Conservation (phyloP, 2,113 vertebrate genomes). For the Sisor rabdophorus region DNA sequence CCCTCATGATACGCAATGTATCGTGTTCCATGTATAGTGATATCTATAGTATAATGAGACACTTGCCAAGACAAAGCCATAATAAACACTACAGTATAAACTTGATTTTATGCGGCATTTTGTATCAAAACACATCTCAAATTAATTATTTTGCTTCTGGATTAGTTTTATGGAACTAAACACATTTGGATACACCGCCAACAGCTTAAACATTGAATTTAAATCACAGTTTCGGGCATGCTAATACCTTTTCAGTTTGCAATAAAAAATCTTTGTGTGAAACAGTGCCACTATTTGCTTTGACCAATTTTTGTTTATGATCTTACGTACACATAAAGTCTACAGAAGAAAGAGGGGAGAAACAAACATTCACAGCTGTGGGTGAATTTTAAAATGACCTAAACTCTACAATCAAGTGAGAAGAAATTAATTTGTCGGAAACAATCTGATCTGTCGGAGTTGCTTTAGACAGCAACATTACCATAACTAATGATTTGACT, state of each 20-base stretch:
- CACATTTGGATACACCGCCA: neutral
- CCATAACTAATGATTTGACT: constrained; percentile 3
- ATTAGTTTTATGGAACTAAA: neutral
- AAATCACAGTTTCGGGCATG: neutral
- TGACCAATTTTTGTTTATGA: neutral
- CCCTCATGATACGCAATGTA: too few species aligned
- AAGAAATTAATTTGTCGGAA: neutral
- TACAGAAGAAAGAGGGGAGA: neutral
- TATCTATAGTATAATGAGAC: too few species aligned
- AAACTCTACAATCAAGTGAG: neutral
- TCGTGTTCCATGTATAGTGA: too few species aligned
- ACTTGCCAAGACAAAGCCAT: too few species aligned
- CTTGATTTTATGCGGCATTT: neutral
- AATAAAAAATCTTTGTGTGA: neutral
- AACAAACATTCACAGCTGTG: neutral
- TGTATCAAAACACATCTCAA: neutral
- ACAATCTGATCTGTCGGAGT: too few species aligned
- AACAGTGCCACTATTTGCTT: neutral
- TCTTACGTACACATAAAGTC: neutral
- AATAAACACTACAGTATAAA: neutral
- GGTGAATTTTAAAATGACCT: neutral
- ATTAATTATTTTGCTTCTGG: neutral
- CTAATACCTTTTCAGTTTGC: neutral
- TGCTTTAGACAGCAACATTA: neutral
- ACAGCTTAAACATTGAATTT: neutral